These are phyloP conservation scores for Podarcis raffonei DNA, from an alignment of 2,113 vertebrate genomes.

Conservation along the genomic window DNA sequence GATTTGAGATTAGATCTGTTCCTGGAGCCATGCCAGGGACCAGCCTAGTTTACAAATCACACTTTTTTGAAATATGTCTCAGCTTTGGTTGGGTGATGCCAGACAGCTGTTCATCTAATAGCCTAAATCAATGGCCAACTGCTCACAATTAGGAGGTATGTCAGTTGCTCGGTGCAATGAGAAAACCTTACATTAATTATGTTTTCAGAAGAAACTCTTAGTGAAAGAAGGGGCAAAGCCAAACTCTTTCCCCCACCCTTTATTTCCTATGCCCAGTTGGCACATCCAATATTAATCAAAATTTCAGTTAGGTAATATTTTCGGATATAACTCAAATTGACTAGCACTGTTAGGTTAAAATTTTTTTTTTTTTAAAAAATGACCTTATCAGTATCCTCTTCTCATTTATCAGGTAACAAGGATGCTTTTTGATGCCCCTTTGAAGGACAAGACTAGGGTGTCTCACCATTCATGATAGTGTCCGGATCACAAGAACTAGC, in stretches of 20 bases:
- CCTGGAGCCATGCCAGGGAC: conserved; percentile 59
- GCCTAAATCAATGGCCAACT: conserved; percentile 65
- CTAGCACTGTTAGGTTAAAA: background rate
- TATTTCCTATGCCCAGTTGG: background rate
- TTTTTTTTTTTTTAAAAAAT: too few species aligned
- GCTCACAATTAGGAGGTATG: conserved; percentile 54
- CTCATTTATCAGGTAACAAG: background rate
- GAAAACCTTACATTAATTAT: conserved; percentile 43
- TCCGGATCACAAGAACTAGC: too few species aligned
- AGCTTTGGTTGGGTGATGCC: conserved; percentile 62
- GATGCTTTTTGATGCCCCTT: background rate
- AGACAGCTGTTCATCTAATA: conserved; percentile 71
- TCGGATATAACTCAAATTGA: background rate
- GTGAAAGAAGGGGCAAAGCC: background rate
- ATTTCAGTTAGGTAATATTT: background rate
- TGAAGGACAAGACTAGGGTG: too few species aligned
- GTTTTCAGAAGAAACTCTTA: background rate
- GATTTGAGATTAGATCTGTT: conserved; percentile 53
- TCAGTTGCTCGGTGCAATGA: conserved; percentile 17
- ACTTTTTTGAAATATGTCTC: conserved; percentile 41
- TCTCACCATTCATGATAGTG: too few species aligned
- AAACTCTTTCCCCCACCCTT: background rate
- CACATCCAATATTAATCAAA: conserved; percentile 12
- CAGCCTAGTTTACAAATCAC: conserved; percentile 55
- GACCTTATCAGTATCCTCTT: background rate